phyloP scores from a whole-genome alignment of 2,888 invertebrate species.

The Pterostichus madidus region DNA sequence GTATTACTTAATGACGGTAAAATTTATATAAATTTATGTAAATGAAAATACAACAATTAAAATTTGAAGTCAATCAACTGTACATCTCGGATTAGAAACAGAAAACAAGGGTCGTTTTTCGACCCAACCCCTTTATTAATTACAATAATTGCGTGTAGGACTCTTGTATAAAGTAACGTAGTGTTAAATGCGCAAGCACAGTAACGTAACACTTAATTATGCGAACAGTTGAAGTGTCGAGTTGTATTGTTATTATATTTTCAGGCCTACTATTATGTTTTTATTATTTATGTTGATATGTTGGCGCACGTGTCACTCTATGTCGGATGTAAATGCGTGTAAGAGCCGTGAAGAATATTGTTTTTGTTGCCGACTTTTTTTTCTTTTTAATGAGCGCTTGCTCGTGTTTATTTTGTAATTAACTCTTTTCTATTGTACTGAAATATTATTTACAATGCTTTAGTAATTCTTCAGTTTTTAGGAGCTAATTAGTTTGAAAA shows the following conservation, averaged over 20 bases:
- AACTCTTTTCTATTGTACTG: conserved; percentile 39
- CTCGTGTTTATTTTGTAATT: conserved; percentile 52
- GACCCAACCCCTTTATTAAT: too few species aligned
- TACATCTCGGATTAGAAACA: too few species aligned
- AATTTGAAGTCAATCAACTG: too few species aligned
- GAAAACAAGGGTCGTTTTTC: too few species aligned
- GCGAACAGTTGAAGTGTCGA: too few species aligned
- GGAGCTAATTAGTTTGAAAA: conserved; percentile 15
- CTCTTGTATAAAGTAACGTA: too few species aligned
- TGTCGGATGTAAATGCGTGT: conserved; percentile 36
- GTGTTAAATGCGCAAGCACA: too few species aligned
- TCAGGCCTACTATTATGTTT: not conserved
- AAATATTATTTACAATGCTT: conserved; percentile 47
- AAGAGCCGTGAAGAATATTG: conserved; percentile 39
- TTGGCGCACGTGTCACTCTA: conserved; percentile 9
- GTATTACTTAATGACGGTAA: too few species aligned
- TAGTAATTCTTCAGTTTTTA: conserved; percentile 33
- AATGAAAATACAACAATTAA: too few species aligned
- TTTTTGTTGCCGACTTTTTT: conserved; percentile 22
- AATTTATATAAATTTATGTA: too few species aligned
- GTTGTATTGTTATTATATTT: not conserved
- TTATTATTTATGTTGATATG: not conserved
- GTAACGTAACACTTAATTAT: too few species aligned
- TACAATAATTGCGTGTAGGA: too few species aligned
- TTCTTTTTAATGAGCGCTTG: conserved; percentile 47